Base-by-base conservation (phyloP, 2,888 invertebrate genomes). In the Ochropleura leucogaster region DNA sequence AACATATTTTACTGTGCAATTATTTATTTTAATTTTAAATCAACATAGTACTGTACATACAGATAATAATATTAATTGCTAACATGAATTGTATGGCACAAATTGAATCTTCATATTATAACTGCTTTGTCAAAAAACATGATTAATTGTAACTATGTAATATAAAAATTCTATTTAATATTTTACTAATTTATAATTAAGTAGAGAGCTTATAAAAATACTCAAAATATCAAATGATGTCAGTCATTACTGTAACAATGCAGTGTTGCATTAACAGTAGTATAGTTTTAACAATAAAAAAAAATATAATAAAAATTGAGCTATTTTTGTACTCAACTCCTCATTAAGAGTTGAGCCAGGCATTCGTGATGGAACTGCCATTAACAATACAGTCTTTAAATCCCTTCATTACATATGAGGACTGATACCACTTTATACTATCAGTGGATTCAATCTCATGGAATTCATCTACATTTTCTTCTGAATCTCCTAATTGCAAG, bases 361-460 rank as follows among this genome's bases (percentile, higher is more conserved):
- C 88, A 86, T 97, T 97, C 18, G 96, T 96, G 42, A 97, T 94
- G 16, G 97, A 97, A 84, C 92, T 94, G 49, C 97, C 97, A 91
- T 97, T 96, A 18, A 97, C 93, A 89, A 95, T 89, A 86, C 95
- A 95, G 88, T 97, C 97, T 93, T 97, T 97, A 86, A 97, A 97
- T 30, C 97, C 97, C 89, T 97, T 97, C 92, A 97, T 94, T 47
- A 96, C 91, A 90, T 95, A 95, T 69, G 93, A 96, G 30, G 96
- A 97, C 86, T 97, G 97, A 90, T 95, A 97, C 97, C 97, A 97
- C 69, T 90, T 91, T 14, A 87, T 83, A 46, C 82, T 82, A 77
- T 94, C 90, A 6, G 91, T 93, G 3, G 94, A 94, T 85, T 95
- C 94, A 77, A 96, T 95, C 86, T 94, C 94, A 88, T 84, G 82